phyloP scores from a whole-genome alignment of 2,113 vertebrate species.

The Gorsachius goisagi region DNA sequence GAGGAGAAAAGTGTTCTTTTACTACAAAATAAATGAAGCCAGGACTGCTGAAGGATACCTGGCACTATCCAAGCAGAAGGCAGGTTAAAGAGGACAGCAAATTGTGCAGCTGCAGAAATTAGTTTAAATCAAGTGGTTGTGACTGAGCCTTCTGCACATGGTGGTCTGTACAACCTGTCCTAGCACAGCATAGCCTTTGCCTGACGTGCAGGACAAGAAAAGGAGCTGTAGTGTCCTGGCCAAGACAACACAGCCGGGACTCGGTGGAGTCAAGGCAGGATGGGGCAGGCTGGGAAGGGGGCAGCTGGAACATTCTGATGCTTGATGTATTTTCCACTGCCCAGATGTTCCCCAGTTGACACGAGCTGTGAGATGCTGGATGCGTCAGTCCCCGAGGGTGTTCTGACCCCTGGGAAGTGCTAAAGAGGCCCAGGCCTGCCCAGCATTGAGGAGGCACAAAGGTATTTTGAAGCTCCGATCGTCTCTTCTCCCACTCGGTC shows the following conservation, averaged over 20 bases:
- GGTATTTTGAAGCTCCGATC: conserved; percentile 41
- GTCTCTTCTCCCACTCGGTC: background rate
- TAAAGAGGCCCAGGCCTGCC: conserved; percentile 49
- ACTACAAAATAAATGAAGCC: background rate
- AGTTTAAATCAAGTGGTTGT: background rate
- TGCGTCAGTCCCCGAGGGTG: conserved; percentile 29
- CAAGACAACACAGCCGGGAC: background rate
- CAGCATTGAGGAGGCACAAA: conserved; percentile 20
- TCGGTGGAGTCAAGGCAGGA: background rate
- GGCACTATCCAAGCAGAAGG: background rate
- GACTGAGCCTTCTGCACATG: background rate
- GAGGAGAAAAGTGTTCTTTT: background rate
- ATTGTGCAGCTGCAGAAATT: background rate
- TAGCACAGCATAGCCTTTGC: background rate
- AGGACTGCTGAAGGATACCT: background rate
- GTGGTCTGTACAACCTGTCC: background rate
- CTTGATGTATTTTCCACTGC: conserved; percentile 28
- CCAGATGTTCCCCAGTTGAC: conserved; percentile 55
- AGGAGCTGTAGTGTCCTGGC: accelerated
- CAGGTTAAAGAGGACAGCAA: background rate
- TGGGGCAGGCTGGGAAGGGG: background rate
- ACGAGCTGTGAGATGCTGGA: background rate
- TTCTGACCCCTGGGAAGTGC: conserved; percentile 57
- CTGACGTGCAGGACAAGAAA: background rate
- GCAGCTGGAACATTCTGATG: conserved; percentile 26